Conservation (phyloP, 2,888 invertebrate species). For the Drosophila borborema region DNA sequence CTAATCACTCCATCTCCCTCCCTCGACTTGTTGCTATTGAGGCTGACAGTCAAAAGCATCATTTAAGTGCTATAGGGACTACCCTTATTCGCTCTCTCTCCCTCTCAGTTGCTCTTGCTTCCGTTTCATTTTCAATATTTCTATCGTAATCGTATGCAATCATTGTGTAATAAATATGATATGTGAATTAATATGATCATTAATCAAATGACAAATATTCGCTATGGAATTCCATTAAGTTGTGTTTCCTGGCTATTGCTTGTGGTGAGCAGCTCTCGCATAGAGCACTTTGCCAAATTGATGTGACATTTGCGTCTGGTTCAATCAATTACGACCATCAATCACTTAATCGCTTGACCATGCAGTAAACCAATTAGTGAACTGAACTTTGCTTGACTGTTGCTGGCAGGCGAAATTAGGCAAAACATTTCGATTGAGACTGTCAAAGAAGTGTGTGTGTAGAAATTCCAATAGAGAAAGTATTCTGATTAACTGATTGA, state of each 20-base stretch:
- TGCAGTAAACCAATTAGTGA: constrained; percentile 16
- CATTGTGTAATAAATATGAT: constrained; percentile 35
- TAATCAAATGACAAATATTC: constrained; percentile 42
- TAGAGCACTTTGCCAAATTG: constrained; percentile 10
- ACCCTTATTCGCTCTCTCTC: neutral
- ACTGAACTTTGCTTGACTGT: neutral
- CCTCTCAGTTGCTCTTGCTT: neutral
- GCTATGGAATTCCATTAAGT: constrained; percentile 20
- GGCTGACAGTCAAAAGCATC: neutral
- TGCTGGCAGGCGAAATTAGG: neutral
- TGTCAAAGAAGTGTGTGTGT: neutral
- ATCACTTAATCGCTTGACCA: constrained; percentile 41
- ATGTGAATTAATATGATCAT: constrained; percentile 45
- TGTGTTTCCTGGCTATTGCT: constrained; percentile 6
- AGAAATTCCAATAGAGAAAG: too few relatives aligned
- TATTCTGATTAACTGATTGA: neutral
- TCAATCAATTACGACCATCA: constrained; percentile 51
- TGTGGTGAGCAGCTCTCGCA: neutral
- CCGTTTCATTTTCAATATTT: neutral
- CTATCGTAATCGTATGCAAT: constrained; percentile 30
- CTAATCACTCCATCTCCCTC: neutral
- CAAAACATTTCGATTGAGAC: neutral
- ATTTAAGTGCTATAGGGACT: neutral
- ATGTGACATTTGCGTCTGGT: constrained; percentile 37
- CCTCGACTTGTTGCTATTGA: neutral